phyloP scores from a whole-genome alignment of 1,140 invertebrate genomes.

The Antheraea pernyi region DNA sequence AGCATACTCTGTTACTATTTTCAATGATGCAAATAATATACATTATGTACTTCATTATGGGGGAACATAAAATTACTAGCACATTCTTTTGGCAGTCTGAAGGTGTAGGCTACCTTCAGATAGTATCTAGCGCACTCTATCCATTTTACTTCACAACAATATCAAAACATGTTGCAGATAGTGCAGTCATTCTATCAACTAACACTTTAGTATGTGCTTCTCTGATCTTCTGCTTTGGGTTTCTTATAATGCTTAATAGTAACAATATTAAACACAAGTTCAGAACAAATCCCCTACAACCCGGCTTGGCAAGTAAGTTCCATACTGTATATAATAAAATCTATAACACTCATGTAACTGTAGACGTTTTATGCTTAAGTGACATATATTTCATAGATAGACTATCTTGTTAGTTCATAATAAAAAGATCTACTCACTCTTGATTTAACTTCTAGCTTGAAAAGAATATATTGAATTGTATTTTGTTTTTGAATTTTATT shows the following conservation, averaged over 20 bases:
- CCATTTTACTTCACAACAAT: conserved; percentile 65
- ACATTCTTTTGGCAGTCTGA: conserved; percentile 75
- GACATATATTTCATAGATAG: no score
- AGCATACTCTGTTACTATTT: conserved; percentile 54
- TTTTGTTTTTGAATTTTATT: no score
- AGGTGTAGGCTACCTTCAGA: conserved; percentile 64
- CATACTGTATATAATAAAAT: neutral
- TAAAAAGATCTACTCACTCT: no score
- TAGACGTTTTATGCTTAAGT: no score
- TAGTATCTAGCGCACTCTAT: conserved; percentile 59
- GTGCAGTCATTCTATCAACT: conserved; percentile 43
- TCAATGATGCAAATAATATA: conserved; percentile 65
- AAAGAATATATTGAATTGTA: no score
- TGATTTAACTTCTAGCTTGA: no score
- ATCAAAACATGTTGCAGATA: conserved; percentile 63
- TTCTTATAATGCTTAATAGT: conserved; percentile 63
- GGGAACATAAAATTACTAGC: conserved; percentile 57
- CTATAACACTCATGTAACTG: neutral
- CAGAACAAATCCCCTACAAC: conserved; percentile 64
- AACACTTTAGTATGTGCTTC: conserved; percentile 52
- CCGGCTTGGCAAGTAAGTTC: conserved; percentile 60
- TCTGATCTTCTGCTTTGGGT: conserved; percentile 53
- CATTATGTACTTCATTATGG: conserved; percentile 53
- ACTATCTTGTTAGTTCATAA: no score
- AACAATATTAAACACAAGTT: conserved; percentile 72